Evolutionary conservation across 2,797 vertebrate species (phyloP).

Genomic region (Melanogrammus aeglefinus): DNA sequence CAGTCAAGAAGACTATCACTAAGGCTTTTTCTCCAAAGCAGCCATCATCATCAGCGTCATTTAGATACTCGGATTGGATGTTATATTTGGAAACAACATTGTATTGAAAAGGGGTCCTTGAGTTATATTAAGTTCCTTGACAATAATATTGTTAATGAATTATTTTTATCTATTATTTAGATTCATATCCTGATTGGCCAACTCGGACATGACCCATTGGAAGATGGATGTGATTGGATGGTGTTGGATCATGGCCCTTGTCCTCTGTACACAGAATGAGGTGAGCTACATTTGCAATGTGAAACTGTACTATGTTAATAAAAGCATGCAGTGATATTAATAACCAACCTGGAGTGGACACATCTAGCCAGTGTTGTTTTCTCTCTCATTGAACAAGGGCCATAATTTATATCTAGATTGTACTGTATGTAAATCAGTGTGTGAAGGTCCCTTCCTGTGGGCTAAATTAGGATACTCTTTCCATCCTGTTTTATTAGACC

Average conservation of each 20-base stretch:
- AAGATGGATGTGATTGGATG: neutral
- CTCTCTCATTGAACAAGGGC: conserved; percentile 5
- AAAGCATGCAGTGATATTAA: neutral
- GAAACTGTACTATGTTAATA: neutral
- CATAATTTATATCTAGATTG: conserved; percentile 39
- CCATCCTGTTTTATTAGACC: neutral
- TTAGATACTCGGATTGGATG: neutral
- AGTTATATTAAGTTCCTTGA: neutral
- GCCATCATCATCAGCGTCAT: neutral
- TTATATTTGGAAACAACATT: neutral
- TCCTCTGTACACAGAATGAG: neutral
- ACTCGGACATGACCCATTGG: neutral
- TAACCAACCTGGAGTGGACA: neutral
- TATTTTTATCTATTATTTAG: neutral
- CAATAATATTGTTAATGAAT: neutral
- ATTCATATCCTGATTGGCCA: neutral
- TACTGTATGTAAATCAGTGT: conserved; percentile 32
- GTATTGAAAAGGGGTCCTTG: neutral
- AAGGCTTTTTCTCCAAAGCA: neutral
- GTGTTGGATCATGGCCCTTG: neutral
- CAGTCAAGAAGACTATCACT: neutral
- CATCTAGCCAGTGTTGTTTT: neutral
- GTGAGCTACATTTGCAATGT: neutral
- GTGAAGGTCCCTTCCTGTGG: conserved; percentile 17
- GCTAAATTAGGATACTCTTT: conserved; percentile 10